Evolutionary conservation across 2,888 invertebrate genomes (phyloP).

Genomic region (Idaea biselata): DNA sequence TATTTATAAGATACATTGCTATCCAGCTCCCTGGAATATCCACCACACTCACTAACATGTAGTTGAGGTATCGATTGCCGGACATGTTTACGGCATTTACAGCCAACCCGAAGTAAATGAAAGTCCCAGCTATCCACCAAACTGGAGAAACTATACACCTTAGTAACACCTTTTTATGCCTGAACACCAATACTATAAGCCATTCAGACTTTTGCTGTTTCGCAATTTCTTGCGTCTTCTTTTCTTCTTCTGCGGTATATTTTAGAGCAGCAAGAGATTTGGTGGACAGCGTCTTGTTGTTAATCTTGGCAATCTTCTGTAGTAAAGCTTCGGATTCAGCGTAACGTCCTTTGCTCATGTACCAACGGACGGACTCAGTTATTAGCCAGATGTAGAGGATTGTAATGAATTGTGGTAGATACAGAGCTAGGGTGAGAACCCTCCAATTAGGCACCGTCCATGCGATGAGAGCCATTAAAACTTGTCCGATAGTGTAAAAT

Average conservation of each 20-base stretch:
- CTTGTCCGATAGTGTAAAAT: conserved; percentile 86
- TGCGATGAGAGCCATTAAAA: conserved; percentile 83
- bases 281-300: conserved; percentile 65
- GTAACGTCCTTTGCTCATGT: conserved; percentile 84
- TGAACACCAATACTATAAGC: conserved; percentile 54
- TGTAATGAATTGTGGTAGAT: conserved; percentile 84
- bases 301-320: conserved; percentile 81
- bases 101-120: conserved; percentile 83
- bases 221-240: conserved; percentile 34
- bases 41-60: conserved; percentile 33
- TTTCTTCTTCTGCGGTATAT: conserved; percentile 46
- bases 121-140: conserved; percentile 83
- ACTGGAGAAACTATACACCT: conserved; percentile 58
- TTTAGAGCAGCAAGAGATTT: conserved; percentile 52
- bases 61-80: conserved; percentile 83
- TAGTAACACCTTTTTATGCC: conserved; percentile 45
- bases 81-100: conserved; percentile 82
- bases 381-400: conserved; percentile 84
- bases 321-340: conserved; percentile 83
- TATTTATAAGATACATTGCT: conserved; percentile 79
- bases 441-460: conserved; percentile 87
- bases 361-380: conserved; percentile 88
- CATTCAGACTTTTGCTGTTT: conserved; percentile 30
- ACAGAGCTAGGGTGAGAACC: conserved; percentile 82
- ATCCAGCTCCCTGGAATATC: conserved; percentile 63